Conservation (phyloP, 2,113 vertebrate species). For the Seriola dumerili region DNA sequence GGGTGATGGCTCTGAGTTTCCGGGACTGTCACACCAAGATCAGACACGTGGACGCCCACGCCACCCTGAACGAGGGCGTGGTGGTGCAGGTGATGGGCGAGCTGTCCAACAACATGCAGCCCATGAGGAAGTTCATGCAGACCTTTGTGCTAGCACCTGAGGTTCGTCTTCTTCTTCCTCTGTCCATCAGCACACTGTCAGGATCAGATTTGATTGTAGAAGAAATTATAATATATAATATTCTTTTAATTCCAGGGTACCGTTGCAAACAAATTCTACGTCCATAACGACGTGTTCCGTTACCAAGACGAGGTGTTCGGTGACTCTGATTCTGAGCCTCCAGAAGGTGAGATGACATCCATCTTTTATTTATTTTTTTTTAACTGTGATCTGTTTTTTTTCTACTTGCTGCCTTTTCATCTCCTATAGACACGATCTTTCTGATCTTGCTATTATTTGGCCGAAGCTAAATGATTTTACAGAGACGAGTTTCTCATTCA, state of each 20-base stretch:
- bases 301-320: conserved; percentile 98
- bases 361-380: background rate
- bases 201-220: too few relatives aligned
- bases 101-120: conserved; percentile 98
- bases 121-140: conserved; percentile 98
- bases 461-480: background rate
- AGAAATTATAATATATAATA: too few relatives aligned
- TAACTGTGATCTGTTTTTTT: too few relatives aligned
- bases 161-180: conserved; percentile 79
- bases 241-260: conserved; percentile 86
- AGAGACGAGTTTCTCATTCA: background rate
- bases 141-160: conserved; percentile 97
- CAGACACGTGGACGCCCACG: conserved; percentile 95
- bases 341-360: conserved; percentile 88
- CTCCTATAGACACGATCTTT: background rate
- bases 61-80: conserved; percentile 95
- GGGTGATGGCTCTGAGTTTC: conserved; percentile 96
- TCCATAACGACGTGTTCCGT: conserved; percentile 98
- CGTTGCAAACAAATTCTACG: conserved; percentile 98
- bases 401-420: background rate
- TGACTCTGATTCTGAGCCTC: conserved; percentile 95
- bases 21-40: conserved; percentile 98
- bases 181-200: accelerated
- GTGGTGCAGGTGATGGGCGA: conserved; percentile 99
- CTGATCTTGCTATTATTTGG: background rate